A percentile compares a stretch with the other conserved stretches of the same genome.
Evolutionary conservation across 2,888 invertebrate species (phyloP).

Genomic region (Digitonthophagus gazella): DNA sequence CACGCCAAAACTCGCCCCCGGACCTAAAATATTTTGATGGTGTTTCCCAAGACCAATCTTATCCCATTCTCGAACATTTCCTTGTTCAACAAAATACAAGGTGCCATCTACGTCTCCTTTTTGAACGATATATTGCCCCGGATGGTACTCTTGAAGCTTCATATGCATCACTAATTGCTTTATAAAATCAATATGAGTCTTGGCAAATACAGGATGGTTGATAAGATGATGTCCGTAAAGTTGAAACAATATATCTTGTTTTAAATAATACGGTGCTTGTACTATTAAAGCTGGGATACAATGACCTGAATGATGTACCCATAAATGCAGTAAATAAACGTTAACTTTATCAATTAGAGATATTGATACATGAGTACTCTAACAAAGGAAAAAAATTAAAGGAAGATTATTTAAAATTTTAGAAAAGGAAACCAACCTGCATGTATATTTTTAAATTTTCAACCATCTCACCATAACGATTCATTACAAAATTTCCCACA

Average conservation of each 20-base stretch:
- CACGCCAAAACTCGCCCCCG: slow-evolving; percentile 28
- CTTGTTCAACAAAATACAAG: slow-evolving; percentile 57
- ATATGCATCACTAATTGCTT: slow-evolving; percentile 55
- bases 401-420: too few relatives aligned
- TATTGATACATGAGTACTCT: slow-evolving; percentile 24
- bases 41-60: slow-evolving; percentile 22
- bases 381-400: slow-evolving; percentile 10
- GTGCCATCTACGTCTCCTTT: slow-evolving; percentile 56
- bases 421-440: too few relatives aligned
- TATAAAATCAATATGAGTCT: slow-evolving; percentile 52
- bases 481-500: slow-evolving; percentile 23
- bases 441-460: slow-evolving; percentile 14
- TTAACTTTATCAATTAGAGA: slow-evolving; percentile 53
- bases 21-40: slow-evolving; percentile 17
- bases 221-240: slow-evolving; percentile 53
- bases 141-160: slow-evolving; percentile 55
- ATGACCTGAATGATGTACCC: slow-evolving; percentile 55
- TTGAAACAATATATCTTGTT: slow-evolving; percentile 52
- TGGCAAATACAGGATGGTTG: slow-evolving; percentile 53
- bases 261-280: slow-evolving; percentile 28
- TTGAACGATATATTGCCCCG: slow-evolving; percentile 57
- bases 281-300: slow-evolving; percentile 44
- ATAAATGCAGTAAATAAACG: slow-evolving; percentile 54
- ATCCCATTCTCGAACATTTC: slow-evolving; percentile 47
- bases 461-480: slow-evolving; percentile 25